Conservation (phyloP, 1,140 invertebrate genomes). For the Drosophila hydei region DNA sequence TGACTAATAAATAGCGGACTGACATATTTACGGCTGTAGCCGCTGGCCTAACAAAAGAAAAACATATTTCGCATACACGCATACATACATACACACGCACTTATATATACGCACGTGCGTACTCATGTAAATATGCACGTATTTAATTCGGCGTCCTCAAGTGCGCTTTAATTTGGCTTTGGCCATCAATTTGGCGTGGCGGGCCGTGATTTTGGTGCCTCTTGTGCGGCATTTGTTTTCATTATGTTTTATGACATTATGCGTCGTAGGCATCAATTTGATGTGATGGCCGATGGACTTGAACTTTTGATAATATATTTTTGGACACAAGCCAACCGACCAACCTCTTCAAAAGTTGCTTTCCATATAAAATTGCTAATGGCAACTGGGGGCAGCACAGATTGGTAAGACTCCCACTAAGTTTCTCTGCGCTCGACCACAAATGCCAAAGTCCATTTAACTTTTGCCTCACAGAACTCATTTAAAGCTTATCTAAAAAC, state of each 20-base stretch:
- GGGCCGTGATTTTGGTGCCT: slow-evolving; percentile 11
- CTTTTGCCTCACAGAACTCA: slow-evolving; percentile 37
- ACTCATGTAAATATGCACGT: slow-evolving; percentile 15
- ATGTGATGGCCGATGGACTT: not conserved
- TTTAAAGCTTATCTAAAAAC: slow-evolving; percentile 75
- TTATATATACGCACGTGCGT: slow-evolving; percentile 8
- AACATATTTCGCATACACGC: not conserved
- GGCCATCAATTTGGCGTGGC: slow-evolving; percentile 29
- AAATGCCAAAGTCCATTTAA: slow-evolving; percentile 19
- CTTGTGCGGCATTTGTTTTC: slow-evolving; percentile 36
- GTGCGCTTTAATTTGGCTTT: slow-evolving; percentile 45
- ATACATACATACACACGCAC: slow-evolving; percentile 11
- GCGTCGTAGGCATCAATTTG: slow-evolving; percentile 32
- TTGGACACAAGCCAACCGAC: too few relatives aligned
- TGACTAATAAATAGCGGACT: slow-evolving; percentile 35
- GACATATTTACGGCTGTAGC: slow-evolving; percentile 23
- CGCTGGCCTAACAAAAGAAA: slow-evolving; percentile 30
- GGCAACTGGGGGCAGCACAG: too few relatives aligned
- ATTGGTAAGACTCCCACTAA: too few relatives aligned
- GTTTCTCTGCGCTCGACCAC: not conserved
- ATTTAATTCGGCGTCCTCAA: slow-evolving; percentile 40
- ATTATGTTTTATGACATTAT: slow-evolving; percentile 40
- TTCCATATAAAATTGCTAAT: too few relatives aligned
- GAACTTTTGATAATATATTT: not conserved
- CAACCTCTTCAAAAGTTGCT: too few relatives aligned